Evolutionary conservation across 1,140 invertebrate genomes (phyloP).

Genomic region (Hetaerina americana): DNA sequence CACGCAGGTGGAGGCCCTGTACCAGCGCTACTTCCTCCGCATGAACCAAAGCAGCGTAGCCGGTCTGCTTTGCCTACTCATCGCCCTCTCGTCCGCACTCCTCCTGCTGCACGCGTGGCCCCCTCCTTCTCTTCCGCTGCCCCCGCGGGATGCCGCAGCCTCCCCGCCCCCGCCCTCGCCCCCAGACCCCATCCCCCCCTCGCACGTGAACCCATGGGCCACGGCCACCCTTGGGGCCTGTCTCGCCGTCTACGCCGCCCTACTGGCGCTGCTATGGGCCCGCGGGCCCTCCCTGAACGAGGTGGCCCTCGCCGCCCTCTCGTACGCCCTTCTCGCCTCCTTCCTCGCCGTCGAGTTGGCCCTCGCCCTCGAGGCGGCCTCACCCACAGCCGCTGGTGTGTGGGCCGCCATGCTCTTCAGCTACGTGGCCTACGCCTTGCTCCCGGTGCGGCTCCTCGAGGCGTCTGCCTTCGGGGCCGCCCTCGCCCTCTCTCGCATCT

Average conservation of each 20-base stretch:
- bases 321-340: slow-evolving; percentile 46
- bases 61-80: slow-evolving; percentile 61
- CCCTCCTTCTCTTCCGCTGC: not conserved
- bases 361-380: slow-evolving; percentile 32
- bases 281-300: slow-evolving; percentile 69
- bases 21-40: slow-evolving; percentile 82
- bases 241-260: slow-evolving; percentile 30
- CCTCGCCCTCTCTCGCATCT: slow-evolving; percentile 52
- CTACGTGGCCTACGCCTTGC: slow-evolving; percentile 75
- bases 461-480: slow-evolving; percentile 56
- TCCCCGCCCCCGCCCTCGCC: slow-evolving; percentile 24
- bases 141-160: slow-evolving; percentile 19
- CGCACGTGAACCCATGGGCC: not conserved
- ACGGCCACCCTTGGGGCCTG: slow-evolving; percentile 22
- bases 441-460: slow-evolving; percentile 69
- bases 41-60: slow-evolving; percentile 86
- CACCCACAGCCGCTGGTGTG: slow-evolving; percentile 31
- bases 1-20: slow-evolving; percentile 73
- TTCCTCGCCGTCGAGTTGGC: slow-evolving; percentile 50
- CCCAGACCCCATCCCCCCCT: no score
- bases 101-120: slow-evolving; percentile 20
- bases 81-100: slow-evolving; percentile 51
- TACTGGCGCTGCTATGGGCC: slow-evolving; percentile 54
- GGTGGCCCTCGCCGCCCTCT: slow-evolving; percentile 68
- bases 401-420: slow-evolving; percentile 64